Evolutionary conservation across 2,888 invertebrate species (phyloP).

Genomic region (Monoplex corrugatus): DNA sequence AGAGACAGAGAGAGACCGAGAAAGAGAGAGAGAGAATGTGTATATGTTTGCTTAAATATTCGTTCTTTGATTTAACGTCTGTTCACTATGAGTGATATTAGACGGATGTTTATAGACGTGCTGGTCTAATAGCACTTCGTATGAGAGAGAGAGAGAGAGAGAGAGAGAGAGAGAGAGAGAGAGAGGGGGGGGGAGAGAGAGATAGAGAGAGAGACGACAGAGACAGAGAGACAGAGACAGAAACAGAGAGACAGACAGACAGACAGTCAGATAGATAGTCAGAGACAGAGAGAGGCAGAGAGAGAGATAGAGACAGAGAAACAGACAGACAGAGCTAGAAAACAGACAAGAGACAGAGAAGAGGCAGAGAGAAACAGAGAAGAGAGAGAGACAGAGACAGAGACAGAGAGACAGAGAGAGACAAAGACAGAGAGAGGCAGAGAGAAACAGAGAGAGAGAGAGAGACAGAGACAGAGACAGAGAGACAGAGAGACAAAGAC

Average conservation of each 20-base stretch:
- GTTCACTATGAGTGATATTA: too few relatives aligned
- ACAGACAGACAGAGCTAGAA: slow-evolving; percentile 23
- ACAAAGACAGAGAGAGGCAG: neutral
- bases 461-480: neutral
- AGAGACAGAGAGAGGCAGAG: neutral
- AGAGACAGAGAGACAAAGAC: neutral
- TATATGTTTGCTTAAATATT: too few relatives aligned
- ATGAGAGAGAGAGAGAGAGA: too few relatives aligned
- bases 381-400: neutral
- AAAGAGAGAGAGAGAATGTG: neutral
- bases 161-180: too few relatives aligned
- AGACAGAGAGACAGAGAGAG: slow-evolving; percentile 19
- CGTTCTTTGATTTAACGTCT: too few relatives aligned
- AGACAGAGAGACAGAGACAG: too few relatives aligned
- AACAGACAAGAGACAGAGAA: neutral
- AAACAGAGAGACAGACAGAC: too few relatives aligned
- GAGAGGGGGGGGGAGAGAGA: too few relatives aligned
- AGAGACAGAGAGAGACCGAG: neutral
- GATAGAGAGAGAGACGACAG: too few relatives aligned
- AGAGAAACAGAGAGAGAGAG: neutral
- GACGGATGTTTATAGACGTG: too few relatives aligned
- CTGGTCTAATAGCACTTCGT: too few relatives aligned
- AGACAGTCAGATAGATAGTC: too few relatives aligned
- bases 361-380: neutral
- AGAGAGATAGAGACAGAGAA: slow-evolving; percentile 19